Conservation (phyloP, 2,797 vertebrate genomes). For the Picus viridis region DNA sequence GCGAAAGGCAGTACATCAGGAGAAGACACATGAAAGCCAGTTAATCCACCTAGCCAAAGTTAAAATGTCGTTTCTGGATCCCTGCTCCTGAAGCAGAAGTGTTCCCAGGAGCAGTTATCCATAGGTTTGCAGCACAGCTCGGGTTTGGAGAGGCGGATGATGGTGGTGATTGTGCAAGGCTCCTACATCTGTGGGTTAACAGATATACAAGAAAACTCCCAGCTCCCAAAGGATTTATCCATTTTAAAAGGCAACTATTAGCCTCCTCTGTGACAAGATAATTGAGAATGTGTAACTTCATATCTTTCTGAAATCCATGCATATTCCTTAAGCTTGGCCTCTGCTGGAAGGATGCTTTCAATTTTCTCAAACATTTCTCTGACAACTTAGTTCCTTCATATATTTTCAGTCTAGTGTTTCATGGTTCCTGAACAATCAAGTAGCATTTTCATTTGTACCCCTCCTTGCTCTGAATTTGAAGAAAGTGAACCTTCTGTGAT, state of each 20-base stretch:
- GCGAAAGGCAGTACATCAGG: slow-evolving; percentile 17
- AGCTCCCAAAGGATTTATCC: background rate
- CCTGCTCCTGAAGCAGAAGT: background rate
- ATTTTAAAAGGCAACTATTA: background rate
- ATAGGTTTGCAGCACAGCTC: background rate
- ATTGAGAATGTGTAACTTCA: background rate
- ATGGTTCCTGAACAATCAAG: background rate
- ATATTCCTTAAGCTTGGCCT: background rate
- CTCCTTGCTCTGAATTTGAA: background rate
- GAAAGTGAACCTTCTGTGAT: background rate
- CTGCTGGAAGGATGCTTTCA: background rate
- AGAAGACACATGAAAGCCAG: slow-evolving; percentile 24
- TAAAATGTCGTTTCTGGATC: slow-evolving; percentile 26
- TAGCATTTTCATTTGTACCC: background rate
- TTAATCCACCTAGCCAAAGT: background rate
- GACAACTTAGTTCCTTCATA: background rate
- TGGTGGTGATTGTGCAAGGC: accelerated
- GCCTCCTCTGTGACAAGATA: background rate
- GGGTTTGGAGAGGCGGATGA: accelerated
- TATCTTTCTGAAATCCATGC: background rate
- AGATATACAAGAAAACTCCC: background rate
- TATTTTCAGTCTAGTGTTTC: background rate
- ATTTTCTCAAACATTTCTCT: background rate
- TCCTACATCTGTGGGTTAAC: background rate
- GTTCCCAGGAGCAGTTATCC: background rate